Evolutionary conservation across 2,113 vertebrate species (phyloP).

Genomic region (Chitala chitala): DNA sequence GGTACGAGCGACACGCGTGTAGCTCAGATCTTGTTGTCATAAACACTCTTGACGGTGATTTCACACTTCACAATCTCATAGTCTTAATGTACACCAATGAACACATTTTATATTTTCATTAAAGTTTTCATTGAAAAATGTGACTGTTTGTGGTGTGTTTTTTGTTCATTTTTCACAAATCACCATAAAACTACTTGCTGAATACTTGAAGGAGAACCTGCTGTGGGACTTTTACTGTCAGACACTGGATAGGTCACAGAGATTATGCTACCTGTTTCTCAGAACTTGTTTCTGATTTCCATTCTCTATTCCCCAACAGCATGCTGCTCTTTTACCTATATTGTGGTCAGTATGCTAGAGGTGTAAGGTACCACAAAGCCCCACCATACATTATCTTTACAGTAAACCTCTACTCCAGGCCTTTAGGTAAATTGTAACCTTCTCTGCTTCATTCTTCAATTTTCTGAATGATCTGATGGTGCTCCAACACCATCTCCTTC

Average conservation of each 20-base stretch:
- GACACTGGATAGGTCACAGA: no score
- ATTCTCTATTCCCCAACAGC: no score
- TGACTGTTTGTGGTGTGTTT: neutral
- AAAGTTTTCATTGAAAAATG: conserved; percentile 93
- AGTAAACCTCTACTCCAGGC: no score
- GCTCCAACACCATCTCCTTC: no score
- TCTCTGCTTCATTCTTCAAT: no score
- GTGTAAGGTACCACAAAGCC: no score
- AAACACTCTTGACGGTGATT: conserved; percentile 68
- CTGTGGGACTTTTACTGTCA: neutral
- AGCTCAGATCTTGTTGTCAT: conserved; percentile 77
- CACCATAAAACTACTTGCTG: no score
- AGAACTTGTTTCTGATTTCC: neutral
- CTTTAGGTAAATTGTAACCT: no score
- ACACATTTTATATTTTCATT: conserved; percentile 99
- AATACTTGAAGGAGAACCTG: neutral
- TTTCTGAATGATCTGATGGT: no score
- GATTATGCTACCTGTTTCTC: neutral
- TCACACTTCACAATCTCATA: conserved; percentile 93
- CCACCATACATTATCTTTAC: no score
- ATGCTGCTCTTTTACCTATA: no score
- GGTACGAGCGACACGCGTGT: conserved; percentile 72
- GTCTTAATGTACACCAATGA: conserved; percentile 99
- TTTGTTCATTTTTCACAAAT: neutral
- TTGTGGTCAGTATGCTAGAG: no score